These are phyloP conservation scores for Laspeyria flexula DNA, from an alignment of 2,888 invertebrate species.

Conservation along the genomic window DNA sequence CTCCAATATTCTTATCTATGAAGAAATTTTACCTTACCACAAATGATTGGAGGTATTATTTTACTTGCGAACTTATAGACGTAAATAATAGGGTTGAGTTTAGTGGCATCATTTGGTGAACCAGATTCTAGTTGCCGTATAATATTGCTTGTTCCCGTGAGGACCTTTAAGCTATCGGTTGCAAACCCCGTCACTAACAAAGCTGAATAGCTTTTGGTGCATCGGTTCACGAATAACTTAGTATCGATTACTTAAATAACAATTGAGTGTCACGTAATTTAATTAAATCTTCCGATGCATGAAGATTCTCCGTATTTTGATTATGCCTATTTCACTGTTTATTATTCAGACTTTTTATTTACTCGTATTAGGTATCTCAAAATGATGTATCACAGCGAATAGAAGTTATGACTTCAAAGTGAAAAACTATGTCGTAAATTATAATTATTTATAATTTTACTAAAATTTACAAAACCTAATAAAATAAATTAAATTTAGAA, in stretches of 20 bases:
- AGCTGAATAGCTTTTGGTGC: constrained; percentile 26
- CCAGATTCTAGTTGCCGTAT: constrained; percentile 30
- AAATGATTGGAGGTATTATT: constrained; percentile 8
- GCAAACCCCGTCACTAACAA: constrained; percentile 27
- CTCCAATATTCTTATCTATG: constrained; percentile 11
- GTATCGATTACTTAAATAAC: background rate
- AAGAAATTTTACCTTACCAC: constrained; percentile 11
- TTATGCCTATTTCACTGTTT: background rate
- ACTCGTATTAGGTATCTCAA: background rate
- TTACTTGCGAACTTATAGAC: constrained; percentile 26
- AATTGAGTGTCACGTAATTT: too few relatives aligned
- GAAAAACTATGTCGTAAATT: too few relatives aligned
- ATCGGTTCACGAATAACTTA: background rate
- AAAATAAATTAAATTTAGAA: background rate
- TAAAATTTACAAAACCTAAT: too few relatives aligned
- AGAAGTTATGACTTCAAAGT: too few relatives aligned
- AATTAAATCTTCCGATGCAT: background rate
- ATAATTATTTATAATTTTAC: too few relatives aligned
- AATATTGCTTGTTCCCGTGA: constrained; percentile 34
- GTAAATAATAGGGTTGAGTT: constrained; percentile 37
- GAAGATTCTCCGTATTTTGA: background rate
- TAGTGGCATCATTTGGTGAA: constrained; percentile 22
- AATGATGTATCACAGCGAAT: background rate
- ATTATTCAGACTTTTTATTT: background rate
- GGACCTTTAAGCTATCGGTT: constrained; percentile 38